These are phyloP conservation scores for Trissolcus brochymenae DNA, from an alignment of 2,888 invertebrate genomes.

Conservation along the genomic window DNA sequence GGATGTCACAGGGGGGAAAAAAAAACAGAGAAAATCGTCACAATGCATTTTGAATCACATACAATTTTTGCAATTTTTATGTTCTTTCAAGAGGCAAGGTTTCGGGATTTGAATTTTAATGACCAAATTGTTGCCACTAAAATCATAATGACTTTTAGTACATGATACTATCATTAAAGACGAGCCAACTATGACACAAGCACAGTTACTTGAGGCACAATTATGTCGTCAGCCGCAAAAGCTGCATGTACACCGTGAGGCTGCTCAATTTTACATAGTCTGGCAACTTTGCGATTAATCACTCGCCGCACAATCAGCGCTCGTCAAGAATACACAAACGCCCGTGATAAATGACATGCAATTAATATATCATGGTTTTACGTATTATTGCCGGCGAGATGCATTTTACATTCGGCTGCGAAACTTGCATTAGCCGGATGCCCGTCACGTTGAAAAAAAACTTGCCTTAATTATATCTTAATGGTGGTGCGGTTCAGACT, in stretches of 20 bases:
- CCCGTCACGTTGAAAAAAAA: slow-evolving; percentile 29
- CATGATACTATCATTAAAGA: slow-evolving; percentile 36
- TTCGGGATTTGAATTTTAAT: no score
- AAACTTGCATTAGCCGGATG: slow-evolving; percentile 30
- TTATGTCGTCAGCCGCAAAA: slow-evolving; percentile 48
- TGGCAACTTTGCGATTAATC: slow-evolving; percentile 50
- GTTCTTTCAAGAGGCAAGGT: no score
- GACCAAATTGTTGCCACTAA: slow-evolving; percentile 6
- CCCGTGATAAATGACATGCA: slow-evolving; percentile 44
- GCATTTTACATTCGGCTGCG: slow-evolving; percentile 43
- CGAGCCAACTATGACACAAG: slow-evolving; percentile 40
- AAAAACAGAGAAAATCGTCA: no score
- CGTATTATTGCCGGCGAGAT: slow-evolving; percentile 39
- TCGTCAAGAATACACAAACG: slow-evolving; percentile 32
- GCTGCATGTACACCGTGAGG: slow-evolving; percentile 30
- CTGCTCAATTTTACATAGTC: slow-evolving; percentile 43
- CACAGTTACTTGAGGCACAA: slow-evolving; percentile 48
- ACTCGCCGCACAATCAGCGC: slow-evolving; percentile 53
- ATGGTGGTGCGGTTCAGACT: slow-evolving; percentile 23
- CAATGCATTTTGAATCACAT: no score
- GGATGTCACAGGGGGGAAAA: no score
- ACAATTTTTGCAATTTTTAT: no score
- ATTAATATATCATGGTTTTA: slow-evolving; percentile 48
- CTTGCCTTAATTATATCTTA: slow-evolving; percentile 38
- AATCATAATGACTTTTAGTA: background rate